Base-by-base conservation (phyloP, 2,888 invertebrate species). In the Phrixothrix hirtus region DNA sequence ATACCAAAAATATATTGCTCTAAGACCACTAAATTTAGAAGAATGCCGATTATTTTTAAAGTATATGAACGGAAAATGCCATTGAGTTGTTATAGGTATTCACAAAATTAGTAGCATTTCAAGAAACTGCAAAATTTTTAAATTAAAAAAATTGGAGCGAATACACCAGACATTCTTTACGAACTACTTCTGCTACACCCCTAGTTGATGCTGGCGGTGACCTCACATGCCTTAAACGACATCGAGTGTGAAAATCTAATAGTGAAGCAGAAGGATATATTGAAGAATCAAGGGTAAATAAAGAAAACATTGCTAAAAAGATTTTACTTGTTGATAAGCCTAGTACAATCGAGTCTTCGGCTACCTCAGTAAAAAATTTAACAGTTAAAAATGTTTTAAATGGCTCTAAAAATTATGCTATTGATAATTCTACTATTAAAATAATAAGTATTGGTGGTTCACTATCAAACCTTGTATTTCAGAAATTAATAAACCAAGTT, bases 161-260 rank as follows among this genome's bases (percentile, higher is more conserved):
- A 10, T 44, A 44, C 34, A 44, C 31, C 12, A 26, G 44, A 35
- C 34, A 44, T 9, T 6, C 34, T 13, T 34, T 44, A 21, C 12
- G 44, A 25, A n/a, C 34, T 11, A 44, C 21, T 13, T 34, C 26
- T 9, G 44, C 44, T 9, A 25, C 44, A 9, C 25, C 34, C 3
- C 15, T 44, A 13, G 34, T 34, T 9, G 34, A 44, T 16, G 14
- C 12, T 13, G 44, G 44, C 4, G 30, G n/a, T n/a, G n/a, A n/a
- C n/a, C n/a, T n/a, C n/a, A n/a, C n/a, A n/a, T n/a, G n/a, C n/a
- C n/a, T n/a, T n/a, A n/a, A n/a, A n/a, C n/a, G n/a, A n/a, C n/a
- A n/a, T n/a, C n/a, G n/a, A n/a, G 6, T 21, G 25, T 29, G 25
- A 7, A 21, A 21, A 5, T 5, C 7, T 4, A 21, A 7, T 7